Conservation (phyloP, 2,888 invertebrate species). For the Erebia ligea region DNA sequence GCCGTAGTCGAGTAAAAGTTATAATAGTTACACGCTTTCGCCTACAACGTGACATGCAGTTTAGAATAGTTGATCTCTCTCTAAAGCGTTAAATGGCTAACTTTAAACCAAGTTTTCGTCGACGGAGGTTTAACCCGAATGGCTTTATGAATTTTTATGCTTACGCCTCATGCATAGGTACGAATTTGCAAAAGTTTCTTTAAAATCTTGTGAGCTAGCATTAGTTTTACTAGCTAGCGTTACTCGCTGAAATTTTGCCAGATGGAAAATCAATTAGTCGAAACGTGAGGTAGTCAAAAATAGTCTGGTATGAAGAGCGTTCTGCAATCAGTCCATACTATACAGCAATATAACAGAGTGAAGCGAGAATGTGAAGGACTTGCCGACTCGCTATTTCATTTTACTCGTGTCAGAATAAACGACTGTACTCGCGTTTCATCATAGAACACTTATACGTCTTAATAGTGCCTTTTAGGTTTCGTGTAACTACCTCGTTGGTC, state of each 20-base stretch:
- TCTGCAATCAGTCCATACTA: background rate
- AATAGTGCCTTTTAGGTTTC: too few relatives aligned
- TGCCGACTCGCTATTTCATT: background rate
- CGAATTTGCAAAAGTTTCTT: background rate
- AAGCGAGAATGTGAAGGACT: background rate
- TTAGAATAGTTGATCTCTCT: slow-evolving; percentile 16
- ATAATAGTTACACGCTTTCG: background rate
- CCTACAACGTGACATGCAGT: background rate
- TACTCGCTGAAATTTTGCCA: background rate
- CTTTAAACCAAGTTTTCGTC: slow-evolving; percentile 16
- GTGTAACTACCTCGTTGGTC: too few relatives aligned
- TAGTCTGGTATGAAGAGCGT: background rate
- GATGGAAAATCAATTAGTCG: background rate
- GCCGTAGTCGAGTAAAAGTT: too few relatives aligned
- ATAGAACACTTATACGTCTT: too few relatives aligned
- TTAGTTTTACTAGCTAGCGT: too few relatives aligned
- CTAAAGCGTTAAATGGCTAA: slow-evolving; percentile 21
- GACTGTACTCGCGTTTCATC: background rate
- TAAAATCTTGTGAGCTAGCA: background rate
- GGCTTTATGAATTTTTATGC: slow-evolving; percentile 8
- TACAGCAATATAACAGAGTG: background rate
- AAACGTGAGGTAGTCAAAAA: background rate
- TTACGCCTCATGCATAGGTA: slow-evolving; percentile 8
- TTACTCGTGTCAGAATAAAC: background rate
- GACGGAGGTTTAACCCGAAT: slow-evolving; percentile 19